These are phyloP conservation scores for Geophilus truncorum DNA, from an alignment of 2,888 invertebrate species.

Conservation along the genomic window DNA sequence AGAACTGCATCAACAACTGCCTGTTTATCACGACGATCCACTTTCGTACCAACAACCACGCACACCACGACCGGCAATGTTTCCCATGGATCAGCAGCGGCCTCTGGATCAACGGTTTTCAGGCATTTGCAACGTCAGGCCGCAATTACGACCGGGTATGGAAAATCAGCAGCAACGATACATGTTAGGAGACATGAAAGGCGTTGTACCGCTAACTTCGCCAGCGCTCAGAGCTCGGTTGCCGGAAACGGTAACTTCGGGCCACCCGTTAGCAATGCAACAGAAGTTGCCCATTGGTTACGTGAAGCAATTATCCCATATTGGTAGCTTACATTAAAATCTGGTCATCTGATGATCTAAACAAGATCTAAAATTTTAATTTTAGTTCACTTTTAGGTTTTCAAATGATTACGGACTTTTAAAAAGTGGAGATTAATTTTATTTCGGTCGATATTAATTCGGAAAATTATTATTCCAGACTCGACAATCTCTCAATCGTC, in stretches of 20 bases:
- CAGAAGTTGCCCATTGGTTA: neutral
- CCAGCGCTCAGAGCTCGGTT: neutral
- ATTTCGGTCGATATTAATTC: no score
- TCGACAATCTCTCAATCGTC: neutral
- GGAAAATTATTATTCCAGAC: neutral
- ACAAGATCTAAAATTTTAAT: no score
- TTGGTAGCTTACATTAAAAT: neutral
- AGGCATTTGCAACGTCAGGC: neutral
- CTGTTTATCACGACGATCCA: neutral
- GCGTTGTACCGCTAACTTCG: neutral
- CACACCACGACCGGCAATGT: neutral
- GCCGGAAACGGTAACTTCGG: neutral
- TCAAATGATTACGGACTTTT: no score
- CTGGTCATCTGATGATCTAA: no score
- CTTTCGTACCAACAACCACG: neutral
- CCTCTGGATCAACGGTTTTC: neutral
- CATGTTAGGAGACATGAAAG: neutral
- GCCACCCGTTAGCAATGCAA: neutral
- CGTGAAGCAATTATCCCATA: neutral
- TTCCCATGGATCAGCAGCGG: neutral
- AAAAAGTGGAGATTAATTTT: no score
- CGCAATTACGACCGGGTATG: neutral
- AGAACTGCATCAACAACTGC: conserved; percentile 28
- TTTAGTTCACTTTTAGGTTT: no score
- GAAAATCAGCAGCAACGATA: neutral